Base-by-base conservation (phyloP, 2,888 invertebrate genomes). In the Hyles lineata region DNA sequence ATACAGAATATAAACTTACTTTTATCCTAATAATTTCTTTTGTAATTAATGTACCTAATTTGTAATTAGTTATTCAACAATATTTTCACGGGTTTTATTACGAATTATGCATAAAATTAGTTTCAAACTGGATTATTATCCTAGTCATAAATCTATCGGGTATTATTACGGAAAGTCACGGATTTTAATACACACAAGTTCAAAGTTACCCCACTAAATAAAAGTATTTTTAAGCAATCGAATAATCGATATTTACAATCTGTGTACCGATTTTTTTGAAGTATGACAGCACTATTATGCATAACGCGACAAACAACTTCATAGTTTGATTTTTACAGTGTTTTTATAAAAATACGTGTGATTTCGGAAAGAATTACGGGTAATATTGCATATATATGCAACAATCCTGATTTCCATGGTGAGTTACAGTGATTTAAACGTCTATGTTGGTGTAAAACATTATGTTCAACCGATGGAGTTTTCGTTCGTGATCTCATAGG, bases 401-500 rank as follows among this genome's bases (percentile, higher is more conserved):
- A 50, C 23, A 23, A 6, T 67, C 50, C 50, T 67, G 50, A 23
- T 50, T 67, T 50, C 5, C 23, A 67, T 67, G 67, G 67, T 67
- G 43, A 67, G 50, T 67, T 17, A 17, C 1, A 21, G 23, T 17
- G 5, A 15, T 63, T 50, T 50, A 43, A 43, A 50, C 21, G 21
- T 67, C 7, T 63, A 17, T 0, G 5, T 23, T 43, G 17, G 35
- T 67, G 15, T 1, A 23, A 67, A 67, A 67, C 43, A 50, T 23
- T 43, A 17, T 23, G 15, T 67, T 67, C 21, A 23, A 23, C 43
- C 25, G 6, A 17, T 50, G 67, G 50, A 50, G 43, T 43, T 74
- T 74, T 25, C 73, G 73, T 67, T 67, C 23, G 7, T 67, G 67
- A 67, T 67, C 67, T 67, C 67, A 67, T 67, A 50, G 50, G 43